Conservation (phyloP, 2,113 vertebrate species). For the Psephotus haematonotus region DNA sequence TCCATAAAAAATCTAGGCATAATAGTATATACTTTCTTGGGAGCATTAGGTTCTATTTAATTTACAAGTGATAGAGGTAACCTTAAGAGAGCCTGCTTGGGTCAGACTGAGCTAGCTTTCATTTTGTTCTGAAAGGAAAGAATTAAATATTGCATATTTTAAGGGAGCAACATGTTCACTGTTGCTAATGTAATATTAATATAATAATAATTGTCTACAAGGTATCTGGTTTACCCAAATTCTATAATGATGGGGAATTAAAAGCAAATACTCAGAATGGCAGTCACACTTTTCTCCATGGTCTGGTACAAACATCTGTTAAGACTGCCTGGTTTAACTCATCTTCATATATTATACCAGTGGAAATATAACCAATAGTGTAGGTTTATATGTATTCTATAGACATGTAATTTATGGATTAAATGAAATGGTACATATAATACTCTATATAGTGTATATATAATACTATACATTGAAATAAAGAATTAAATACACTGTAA, state of each 20-base stretch:
- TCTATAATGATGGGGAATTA: slow-evolving; percentile 33
- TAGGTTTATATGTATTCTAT: neutral
- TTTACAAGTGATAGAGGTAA: slow-evolving; percentile 31
- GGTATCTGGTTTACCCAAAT: slow-evolving; percentile 29
- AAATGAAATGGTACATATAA: neutral
- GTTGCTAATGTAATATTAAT: slow-evolving; percentile 28
- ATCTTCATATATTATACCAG: neutral
- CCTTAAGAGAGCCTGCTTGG: neutral
- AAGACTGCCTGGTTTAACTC: slow-evolving; percentile 53
- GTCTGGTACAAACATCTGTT: slow-evolving; percentile 16
- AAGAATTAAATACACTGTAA: neutral
- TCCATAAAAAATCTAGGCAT: neutral
- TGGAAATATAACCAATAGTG: neutral
- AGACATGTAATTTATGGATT: neutral
- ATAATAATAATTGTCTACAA: neutral
- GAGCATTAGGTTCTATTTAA: neutral
- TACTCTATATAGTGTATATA: neutral
- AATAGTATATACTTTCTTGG: slow-evolving; percentile 4
- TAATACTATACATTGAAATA: neutral
- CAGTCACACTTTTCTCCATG: slow-evolving; percentile 16
- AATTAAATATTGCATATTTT: slow-evolving; percentile 38
- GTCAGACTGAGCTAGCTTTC: slow-evolving; percentile 33
- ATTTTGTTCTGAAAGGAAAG: slow-evolving; percentile 33
- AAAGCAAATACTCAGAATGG: slow-evolving; percentile 41
- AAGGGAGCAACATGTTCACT: neutral